phyloP scores from a whole-genome alignment of 2,888 invertebrate species.

The Ophion costatus region DNA sequence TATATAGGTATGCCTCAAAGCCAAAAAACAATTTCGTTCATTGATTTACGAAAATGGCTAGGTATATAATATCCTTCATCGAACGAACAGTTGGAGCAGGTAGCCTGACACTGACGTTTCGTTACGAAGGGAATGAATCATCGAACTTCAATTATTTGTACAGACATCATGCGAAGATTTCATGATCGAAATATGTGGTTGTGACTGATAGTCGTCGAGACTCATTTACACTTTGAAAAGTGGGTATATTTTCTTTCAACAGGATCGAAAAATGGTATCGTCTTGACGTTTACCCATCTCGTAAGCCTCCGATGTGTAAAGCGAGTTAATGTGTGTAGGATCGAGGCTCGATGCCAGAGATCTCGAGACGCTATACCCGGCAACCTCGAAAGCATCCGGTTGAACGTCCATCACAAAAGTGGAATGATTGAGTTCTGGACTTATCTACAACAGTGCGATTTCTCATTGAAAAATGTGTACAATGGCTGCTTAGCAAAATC shows the following conservation, averaged over 20 bases:
- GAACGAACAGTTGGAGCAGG: too few relatives aligned
- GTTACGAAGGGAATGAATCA: neutral
- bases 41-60: too few relatives aligned
- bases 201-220: too few relatives aligned
- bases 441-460: slow-evolving; percentile 72
- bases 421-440: slow-evolving; percentile 70
- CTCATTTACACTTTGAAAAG: neutral
- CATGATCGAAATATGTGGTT: neutral
- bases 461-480: slow-evolving; percentile 7
- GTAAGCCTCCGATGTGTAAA: slow-evolving; percentile 70
- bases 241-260: neutral
- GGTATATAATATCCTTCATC: too few relatives aligned
- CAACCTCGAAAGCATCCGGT: slow-evolving; percentile 75
- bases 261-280: too few relatives aligned
- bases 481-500: neutral
- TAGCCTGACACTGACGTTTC: neutral
- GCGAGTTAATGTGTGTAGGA: slow-evolving; percentile 69
- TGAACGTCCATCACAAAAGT: slow-evolving; percentile 76
- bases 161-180: neutral
- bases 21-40: too few relatives aligned
- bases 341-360: slow-evolving; percentile 72
- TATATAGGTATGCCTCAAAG: too few relatives aligned
- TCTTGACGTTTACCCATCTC: slow-evolving; percentile 73
- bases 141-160: neutral
- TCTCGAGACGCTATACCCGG: slow-evolving; percentile 76